These are phyloP conservation scores for Julus scandinavius DNA, from an alignment of 2,888 invertebrate genomes.

Conservation along the genomic window DNA sequence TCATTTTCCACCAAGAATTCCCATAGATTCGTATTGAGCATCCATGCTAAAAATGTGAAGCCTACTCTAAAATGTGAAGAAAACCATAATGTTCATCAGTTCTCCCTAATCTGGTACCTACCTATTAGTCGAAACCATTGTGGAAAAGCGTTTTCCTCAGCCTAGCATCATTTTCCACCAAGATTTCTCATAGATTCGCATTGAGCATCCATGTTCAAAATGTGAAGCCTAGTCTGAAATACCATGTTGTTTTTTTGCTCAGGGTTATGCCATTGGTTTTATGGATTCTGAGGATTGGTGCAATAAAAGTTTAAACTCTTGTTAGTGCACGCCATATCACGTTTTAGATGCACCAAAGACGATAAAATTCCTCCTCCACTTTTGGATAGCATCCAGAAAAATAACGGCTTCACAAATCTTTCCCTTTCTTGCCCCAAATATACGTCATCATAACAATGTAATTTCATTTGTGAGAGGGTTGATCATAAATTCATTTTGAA, in stretches of 20 bases:
- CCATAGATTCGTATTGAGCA: not conserved
- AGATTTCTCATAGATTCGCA: too few species aligned
- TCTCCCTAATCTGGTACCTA: too few species aligned
- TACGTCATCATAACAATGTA: not conserved
- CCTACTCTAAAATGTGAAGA: not conserved
- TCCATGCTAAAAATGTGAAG: not conserved
- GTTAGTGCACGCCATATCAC: not conserved
- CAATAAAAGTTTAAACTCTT: not conserved
- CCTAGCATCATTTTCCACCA: too few species aligned
- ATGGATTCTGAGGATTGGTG: not conserved
- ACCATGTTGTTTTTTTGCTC: not conserved
- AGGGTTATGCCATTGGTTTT: not conserved
- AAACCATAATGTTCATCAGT: too few species aligned
- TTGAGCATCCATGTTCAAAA: not conserved
- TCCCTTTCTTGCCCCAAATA: not conserved
- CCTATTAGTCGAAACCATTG: too few species aligned
- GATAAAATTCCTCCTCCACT: too few species aligned
- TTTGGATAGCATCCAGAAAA: conserved; percentile 6
- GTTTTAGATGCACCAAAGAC: not conserved
- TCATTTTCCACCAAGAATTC: not conserved
- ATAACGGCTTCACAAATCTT: not conserved
- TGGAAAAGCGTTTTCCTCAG: too few species aligned
- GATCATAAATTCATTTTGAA: not conserved
- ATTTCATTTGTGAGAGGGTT: conserved; percentile 3
- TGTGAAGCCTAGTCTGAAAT: not conserved